Base-by-base conservation (phyloP, 2,113 vertebrate genomes). In the Dendrocopos noguchii region DNA sequence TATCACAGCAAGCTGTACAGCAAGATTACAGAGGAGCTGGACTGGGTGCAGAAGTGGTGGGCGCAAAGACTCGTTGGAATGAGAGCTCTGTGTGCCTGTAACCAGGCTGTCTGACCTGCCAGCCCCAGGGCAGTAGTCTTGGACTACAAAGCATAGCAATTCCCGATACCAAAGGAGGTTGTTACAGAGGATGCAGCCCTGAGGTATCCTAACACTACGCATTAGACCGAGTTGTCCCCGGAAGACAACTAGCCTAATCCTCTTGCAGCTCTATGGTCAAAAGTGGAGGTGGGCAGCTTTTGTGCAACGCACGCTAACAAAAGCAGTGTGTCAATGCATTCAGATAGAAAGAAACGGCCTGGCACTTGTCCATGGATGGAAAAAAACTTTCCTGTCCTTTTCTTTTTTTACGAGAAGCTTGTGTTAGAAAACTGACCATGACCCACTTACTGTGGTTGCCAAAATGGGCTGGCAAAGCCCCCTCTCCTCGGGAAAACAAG, bases 381-480 rank as follows among this genome's bases (percentile, higher is more conserved):
- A 81, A 81, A 81, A 88, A 88, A 65, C 61, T 78, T 80, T 83
- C 68, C 56, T 87, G 9, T 39, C 21, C 46, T 77, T 39, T 34
- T 61, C 36, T 36, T 67, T 52, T 56, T 29, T 56, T 21, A 88
- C 36, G 61, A 88, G 87, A 87, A 80, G 50, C 31, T 76, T 66
- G 27, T 70, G 60, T 91, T 65, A 86, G 70, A 88, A 94, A 88
- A 84, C 83, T 70, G 92, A 88, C 84, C 63, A 92, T 79, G 79
- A 94, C 55, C 63, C 67, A 39, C 28, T 72, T 84, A 65, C 17
- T 89, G 46, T 0, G 2, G 52, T 55, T 91, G 78, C 74, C 77
- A 87, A 63, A 88, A 68, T 25, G 34, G 63, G 34, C 88, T 63
- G n/a, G 78, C 70, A 92, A 84, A 76, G 66, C 8, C 80, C 39